Base-by-base conservation (phyloP, 2,797 vertebrate species). In the Knipowitschia caucasica region DNA sequence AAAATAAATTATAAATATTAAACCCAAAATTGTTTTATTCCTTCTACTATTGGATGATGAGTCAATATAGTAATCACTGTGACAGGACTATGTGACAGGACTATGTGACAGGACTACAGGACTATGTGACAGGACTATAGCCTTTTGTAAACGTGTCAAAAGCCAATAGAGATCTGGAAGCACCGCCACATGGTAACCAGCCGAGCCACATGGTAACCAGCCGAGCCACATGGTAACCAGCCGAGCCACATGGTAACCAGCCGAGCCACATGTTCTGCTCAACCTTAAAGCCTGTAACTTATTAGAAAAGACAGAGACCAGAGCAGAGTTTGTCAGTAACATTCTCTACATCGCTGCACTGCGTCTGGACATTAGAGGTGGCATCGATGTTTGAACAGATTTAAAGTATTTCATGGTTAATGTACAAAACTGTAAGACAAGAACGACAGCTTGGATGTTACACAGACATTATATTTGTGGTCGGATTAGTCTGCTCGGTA, bases 301-400 rank as follows among this genome's bases (percentile, higher is more conserved):
- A 80, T 86, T 82, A 81, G 47, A 40, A 50, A 3, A 61, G 74
- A 80, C 59, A 70, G 81, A 67, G 64, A 78, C 62, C 77, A 80
- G 77, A 59, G 46, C 55, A 61, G 30, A 61, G 69, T 85, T 78
- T 64, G 34, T 43, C 31, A 35, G 36, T 59, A 73, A 62, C 68
- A 64, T 59, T 54, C 52, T 31, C 50, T 52, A 64, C 33, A 5
- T 23, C 38, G 62, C 40, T 34, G 20, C 39, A 2, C 5, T 9
- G 21, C 69, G 74, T 69, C 67, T 83, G 77, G 73, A 75, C 69
- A 74, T 66, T 71, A 67, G 50, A 56, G 58, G 56, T 46, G 29
- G 40, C 21, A 66, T 82, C 62, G 75, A 78, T 76, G 73, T 73
- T 80, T 77, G 57, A 78, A 69, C 63, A 39, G 54, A 58, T 61